Base-by-base conservation (phyloP, 2,113 vertebrate genomes). In the Tylochromis polylepis region DNA sequence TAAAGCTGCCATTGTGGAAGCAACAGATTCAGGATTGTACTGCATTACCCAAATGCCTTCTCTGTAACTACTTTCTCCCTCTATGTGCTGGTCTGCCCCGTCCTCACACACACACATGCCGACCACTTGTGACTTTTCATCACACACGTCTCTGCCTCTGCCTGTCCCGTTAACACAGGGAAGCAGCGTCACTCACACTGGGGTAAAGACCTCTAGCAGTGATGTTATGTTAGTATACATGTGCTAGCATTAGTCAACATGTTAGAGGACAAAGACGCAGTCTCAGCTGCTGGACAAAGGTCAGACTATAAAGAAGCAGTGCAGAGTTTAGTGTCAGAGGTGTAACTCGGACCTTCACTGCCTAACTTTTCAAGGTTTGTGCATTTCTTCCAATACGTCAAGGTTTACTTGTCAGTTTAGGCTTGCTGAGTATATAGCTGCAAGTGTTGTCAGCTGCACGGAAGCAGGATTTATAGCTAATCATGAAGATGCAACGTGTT, bases 121-220 rank as follows among this genome's bases (percentile, higher is more conserved):
- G 31, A 91, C 86, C 95, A 96, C 93, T 95, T 95, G 95, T 96
- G 96, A 91, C 91, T 94, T 95, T 92, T 95, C 93, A 94, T 95
- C 94, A 95, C 87, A 93, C 81, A 51, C 31, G 75, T 90, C 84
- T 84, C 89, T 75, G 85, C 88, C 85, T 86, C 89, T 70, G 85
- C 88, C 82, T 86, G 85, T 86, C 84, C 51, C 15, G 55, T 80
- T 58, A 88, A 89, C 57, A 49, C 86, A 62, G 72, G 58, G 83
- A 87, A 75, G 79, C 86, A n/a, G 70, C n/a, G 78, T 83, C 56
- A 77, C 60, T 83, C 67, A 41, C 62, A 65, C 55, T 31, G 49
- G 65, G 38, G 57, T 86, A 29, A 86, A 56, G 83, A 87, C 81
- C 82, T 43, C 70, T 81, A 3, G 85, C 86, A 24, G 88, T 31